These are phyloP conservation scores for Buphagus erythrorhynchus DNA, from an alignment of 2,797 vertebrate species.

Conservation along the genomic window DNA sequence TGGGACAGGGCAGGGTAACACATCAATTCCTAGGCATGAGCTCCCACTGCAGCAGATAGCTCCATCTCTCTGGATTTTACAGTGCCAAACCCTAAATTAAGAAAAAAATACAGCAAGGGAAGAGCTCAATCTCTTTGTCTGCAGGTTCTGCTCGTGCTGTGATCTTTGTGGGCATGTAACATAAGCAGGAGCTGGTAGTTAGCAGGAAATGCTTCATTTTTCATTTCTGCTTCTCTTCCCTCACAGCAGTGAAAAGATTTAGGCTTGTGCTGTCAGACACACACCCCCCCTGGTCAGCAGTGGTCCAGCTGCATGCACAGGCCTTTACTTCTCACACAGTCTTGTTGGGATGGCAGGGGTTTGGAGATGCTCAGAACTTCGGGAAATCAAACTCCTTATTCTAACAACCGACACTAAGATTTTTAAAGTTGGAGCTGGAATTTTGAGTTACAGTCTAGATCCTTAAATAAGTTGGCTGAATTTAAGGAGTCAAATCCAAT, in stretches of 20 bases:
- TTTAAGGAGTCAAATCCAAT: not conserved
- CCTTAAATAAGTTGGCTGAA: not conserved
- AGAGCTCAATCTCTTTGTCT: not conserved
- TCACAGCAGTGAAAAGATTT: not conserved
- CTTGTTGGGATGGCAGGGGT: not conserved
- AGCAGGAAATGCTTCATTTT: not conserved
- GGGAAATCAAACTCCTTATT: not conserved
- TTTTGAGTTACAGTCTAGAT: not conserved
- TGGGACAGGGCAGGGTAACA: not conserved
- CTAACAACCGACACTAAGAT: not conserved
- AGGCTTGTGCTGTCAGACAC: not conserved
- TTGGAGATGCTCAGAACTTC: not conserved
- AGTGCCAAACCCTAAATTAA: constrained; percentile 13
- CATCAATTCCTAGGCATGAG: constrained; percentile 4
- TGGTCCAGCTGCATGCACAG: not conserved
- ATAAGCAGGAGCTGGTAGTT: not conserved
- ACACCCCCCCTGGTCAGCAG: not conserved
- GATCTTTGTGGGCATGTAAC: not conserved
- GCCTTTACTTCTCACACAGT: not conserved
- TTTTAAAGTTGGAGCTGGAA: not conserved
- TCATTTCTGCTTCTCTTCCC: not conserved
- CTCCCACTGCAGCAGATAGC: not conserved
- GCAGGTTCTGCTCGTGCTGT: not conserved
- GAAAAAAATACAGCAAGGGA: not conserved
- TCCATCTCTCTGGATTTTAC: not conserved